Evolutionary conservation across 1,140 invertebrate genomes (phyloP), one percentile per base, ranked within the genome.

Genomic region (Euwallacea similis): DNA sequence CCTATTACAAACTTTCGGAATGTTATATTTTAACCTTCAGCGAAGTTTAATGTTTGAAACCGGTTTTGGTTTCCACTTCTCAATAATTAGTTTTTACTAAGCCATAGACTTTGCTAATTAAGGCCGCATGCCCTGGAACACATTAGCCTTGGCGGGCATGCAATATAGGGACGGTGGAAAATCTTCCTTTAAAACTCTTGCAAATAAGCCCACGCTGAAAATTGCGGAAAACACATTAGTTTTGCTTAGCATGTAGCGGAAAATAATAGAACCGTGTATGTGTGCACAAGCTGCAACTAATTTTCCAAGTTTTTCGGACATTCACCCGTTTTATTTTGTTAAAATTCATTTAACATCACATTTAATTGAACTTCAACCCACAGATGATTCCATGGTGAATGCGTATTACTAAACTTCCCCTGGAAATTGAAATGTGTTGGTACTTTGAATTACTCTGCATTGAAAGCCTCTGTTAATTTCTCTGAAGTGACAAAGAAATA

Each of bases 181-280:
- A 66, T 66, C 65, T 66, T 66, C 46, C 50, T 9, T 65, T 65
- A 65, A 65, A 65, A 21, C 50, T 42, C 53, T 58, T 42, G 65
- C 58, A 58, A 66, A 66, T 66, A 66, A 44, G 10, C 65, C 42
- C 33, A 42, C 16, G 53, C 54, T 66, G 65, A 66, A 66, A 66
- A 43, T 58, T 66, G 54, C 65, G 53, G 65, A 41, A 66, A 58
- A 66, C 65, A 66, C 65, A 66, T 66, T 66, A 42, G 13, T 66
- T 66, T 66, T 58, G 42, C 55, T 66, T 58, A 56, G 65, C 53
- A 66, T 66, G 53, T 44, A 66, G 55, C 54, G 55, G 53, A 56
- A 66, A 66, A 66, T 66, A 58, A 66, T 66, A 46, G 10, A 66
- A 66, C 65, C n/a, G 65, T 66, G 42, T 53, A 58, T 58, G 65